These are phyloP conservation scores for Himalopsyche japonica DNA, from an alignment of 2,888 invertebrate genomes.

Conservation along the genomic window DNA sequence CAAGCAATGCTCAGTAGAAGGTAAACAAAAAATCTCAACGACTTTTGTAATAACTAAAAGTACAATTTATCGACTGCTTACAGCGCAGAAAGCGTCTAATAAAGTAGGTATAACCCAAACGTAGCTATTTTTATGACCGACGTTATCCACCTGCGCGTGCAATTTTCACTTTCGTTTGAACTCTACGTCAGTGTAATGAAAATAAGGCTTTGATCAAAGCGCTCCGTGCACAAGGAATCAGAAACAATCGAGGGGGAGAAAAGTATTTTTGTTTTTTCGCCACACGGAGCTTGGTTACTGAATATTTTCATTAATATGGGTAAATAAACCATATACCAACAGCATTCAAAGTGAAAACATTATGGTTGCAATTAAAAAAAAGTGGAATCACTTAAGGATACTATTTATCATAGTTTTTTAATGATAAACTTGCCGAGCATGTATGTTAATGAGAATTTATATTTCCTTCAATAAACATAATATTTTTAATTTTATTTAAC, in stretches of 20 bases:
- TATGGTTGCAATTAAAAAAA: not conserved
- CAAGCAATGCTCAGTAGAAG: not conserved
- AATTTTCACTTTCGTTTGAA: slow-evolving; percentile 25
- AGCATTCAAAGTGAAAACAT: not conserved
- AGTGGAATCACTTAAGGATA: no score
- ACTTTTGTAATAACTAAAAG: not conserved
- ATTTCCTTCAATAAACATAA: no score
- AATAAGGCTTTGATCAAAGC: slow-evolving; percentile 19
- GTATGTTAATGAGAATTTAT: no score
- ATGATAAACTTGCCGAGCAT: no score
- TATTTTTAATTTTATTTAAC: no score
- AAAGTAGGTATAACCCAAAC: not conserved
- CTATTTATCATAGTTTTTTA: no score
- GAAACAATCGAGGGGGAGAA: slow-evolving; percentile 5
- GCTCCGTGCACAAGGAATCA: not conserved
- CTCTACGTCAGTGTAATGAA: slow-evolving; percentile 4
- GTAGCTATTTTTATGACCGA: not conserved
- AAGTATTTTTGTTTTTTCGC: not conserved
- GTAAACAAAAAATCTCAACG: not conserved
- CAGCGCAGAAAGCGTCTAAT: not conserved
- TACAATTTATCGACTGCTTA: not conserved
- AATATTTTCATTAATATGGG: not conserved
- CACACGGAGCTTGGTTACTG: not conserved
- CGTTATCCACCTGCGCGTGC: not conserved
- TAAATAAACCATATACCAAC: not conserved